A percentile compares a stretch with the other conserved stretches of the same genome.
These are phyloP conservation scores for Pseudolaguvia tuberculata DNA, from an alignment of 2,113 vertebrate species.

Conservation along the genomic window DNA sequence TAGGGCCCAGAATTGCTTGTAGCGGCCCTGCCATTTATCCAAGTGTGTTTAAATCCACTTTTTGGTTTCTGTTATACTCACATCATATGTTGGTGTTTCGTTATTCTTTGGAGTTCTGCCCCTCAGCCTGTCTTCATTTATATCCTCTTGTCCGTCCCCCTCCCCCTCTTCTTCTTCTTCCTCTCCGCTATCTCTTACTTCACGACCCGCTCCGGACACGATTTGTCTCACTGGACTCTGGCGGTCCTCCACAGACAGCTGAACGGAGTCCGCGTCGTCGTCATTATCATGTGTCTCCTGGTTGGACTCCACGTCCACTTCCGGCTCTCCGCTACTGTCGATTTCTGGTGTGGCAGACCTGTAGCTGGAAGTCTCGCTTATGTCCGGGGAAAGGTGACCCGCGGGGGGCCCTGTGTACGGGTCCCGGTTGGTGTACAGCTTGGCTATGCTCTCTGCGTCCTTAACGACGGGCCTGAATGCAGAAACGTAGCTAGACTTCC, in stretches of 20 bases:
- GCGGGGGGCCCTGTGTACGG: constrained; percentile 66
- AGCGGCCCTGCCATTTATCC: background rate
- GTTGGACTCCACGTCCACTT: constrained; percentile 90
- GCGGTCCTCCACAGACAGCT: constrained; percentile 57
- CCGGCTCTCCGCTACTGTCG: constrained; percentile 84
- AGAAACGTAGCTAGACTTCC: constrained; percentile 86
- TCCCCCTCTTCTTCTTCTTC: constrained; percentile 29
- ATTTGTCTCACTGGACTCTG: constrained; percentile 55
- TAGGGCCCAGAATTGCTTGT: too few relatives aligned
- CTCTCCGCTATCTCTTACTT: constrained; percentile 52
- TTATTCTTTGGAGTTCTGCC: constrained; percentile 64
- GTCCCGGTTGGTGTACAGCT: constrained; percentile 86
- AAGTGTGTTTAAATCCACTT: background rate
- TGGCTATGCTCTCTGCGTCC: constrained; percentile 89
- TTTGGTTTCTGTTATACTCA: constrained; percentile 50
- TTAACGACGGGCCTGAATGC: constrained; percentile 92
- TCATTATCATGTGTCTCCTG: constrained; percentile 82
- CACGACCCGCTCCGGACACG: background rate
- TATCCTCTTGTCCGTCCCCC: background rate
- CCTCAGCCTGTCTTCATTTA: constrained; percentile 57
- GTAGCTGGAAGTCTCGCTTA: constrained; percentile 90
- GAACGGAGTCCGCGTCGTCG: constrained; percentile 61
- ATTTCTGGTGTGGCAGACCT: constrained; percentile 82
- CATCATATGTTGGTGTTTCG: constrained; percentile 62
- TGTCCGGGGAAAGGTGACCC: constrained; percentile 85